Percentiles rank a stretch among this genome's conserved stretches.
These are phyloP conservation scores for Paedocypris micromegethes DNA, from an alignment of 2,797 vertebrate species.

Conservation along the genomic window DNA sequence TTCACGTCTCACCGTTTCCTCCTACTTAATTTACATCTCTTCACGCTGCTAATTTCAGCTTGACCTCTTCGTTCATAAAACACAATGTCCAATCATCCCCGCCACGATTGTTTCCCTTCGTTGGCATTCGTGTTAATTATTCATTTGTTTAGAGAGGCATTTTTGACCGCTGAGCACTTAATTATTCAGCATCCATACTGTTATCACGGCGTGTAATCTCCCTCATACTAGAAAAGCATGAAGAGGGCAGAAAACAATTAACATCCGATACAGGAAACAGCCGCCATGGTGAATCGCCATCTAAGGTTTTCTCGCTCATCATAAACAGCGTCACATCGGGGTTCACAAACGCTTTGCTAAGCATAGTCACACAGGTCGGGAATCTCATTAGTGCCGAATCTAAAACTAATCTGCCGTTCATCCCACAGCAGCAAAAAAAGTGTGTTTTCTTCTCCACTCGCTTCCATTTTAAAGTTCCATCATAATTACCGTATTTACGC, in stretches of 20 bases:
- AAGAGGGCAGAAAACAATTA: conserved; percentile 38
- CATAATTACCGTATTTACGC: background rate
- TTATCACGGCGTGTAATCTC: conserved; percentile 33
- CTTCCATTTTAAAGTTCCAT: background rate
- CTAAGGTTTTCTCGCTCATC: conserved; percentile 4
- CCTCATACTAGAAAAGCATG: conserved; percentile 22
- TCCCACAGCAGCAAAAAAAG: background rate
- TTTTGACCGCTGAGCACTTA: conserved; percentile 30
- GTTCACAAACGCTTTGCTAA: conserved; percentile 19
- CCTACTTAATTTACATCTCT: background rate
- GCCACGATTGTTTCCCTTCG: conserved; percentile 19
- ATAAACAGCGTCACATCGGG: conserved; percentile 8
- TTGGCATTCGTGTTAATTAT: conserved; percentile 37
- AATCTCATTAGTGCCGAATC: conserved; percentile 26
- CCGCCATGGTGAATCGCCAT: conserved; percentile 11
- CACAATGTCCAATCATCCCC: conserved; percentile 35
- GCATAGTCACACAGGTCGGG: conserved; percentile 1
- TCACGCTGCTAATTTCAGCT: conserved; percentile 10
- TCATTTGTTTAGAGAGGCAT: conserved; percentile 16
- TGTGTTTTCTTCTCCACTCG: background rate
- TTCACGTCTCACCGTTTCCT: background rate
- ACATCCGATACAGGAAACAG: conserved; percentile 28
- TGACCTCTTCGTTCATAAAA: conserved; percentile 28
- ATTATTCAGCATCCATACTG: conserved; percentile 34
- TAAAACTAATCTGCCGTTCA: conserved; percentile 15